phyloP scores from a whole-genome alignment of 2,888 invertebrate genomes.

The Mythimna loreyi region DNA sequence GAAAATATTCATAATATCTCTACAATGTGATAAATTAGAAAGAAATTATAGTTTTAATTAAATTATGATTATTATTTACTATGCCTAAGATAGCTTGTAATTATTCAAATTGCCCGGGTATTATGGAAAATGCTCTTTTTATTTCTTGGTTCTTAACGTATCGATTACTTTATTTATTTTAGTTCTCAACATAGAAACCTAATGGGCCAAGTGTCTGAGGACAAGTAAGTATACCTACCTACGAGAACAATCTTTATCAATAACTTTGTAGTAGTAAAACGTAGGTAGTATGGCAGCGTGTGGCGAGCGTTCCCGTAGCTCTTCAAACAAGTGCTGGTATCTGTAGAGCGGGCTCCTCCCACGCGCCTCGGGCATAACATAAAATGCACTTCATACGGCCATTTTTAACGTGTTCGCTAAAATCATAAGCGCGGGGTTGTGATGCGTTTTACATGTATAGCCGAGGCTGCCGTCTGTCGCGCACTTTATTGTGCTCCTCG shows the following conservation, averaged over 20 bases:
- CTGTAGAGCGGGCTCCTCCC: constrained; percentile 20
- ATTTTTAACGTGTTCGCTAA: constrained; percentile 45
- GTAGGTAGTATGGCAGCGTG: not conserved
- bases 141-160: too few relatives aligned
- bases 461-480: constrained; percentile 38
- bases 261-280: not conserved
- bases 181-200: constrained; percentile 5
- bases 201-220: not conserved
- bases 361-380: constrained; percentile 33
- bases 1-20: too few relatives aligned
- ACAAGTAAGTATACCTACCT: not conserved
- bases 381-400: constrained; percentile 45
- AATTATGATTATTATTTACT: too few relatives aligned
- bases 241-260: not conserved
- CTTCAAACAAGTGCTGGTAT: constrained; percentile 8
- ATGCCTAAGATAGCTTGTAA: too few relatives aligned
- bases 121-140: too few relatives aligned
- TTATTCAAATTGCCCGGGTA: too few relatives aligned
- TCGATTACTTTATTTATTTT: too few relatives aligned
- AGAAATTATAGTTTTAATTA: too few relatives aligned
- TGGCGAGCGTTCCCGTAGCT: not conserved
- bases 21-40: too few relatives aligned
- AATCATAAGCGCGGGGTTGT: constrained; percentile 44
- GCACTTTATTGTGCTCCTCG: constrained; percentile 35
- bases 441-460: constrained; percentile 63